phyloP scores from a whole-genome alignment of 1,140 invertebrate species.

The Matsumurasca onukii region DNA sequence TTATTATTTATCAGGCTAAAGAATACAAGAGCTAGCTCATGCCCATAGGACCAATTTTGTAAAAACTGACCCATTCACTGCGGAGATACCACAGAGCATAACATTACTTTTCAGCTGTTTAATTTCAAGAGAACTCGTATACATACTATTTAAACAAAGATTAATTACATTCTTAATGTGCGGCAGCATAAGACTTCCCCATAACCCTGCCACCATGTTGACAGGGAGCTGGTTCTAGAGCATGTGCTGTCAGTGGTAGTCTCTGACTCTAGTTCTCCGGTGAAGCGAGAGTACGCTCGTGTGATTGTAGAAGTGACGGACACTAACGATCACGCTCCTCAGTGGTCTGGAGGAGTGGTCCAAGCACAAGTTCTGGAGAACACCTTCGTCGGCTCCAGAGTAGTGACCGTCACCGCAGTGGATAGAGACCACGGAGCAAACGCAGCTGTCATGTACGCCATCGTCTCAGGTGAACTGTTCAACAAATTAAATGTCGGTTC shows the following conservation, averaged over 20 bases:
- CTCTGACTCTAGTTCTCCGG: constrained; percentile 81
- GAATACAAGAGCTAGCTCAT: background rate
- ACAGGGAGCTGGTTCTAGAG: constrained; percentile 70
- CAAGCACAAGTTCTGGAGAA: constrained; percentile 75
- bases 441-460: constrained; percentile 75
- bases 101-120: too few relatives aligned
- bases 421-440: constrained; percentile 82
- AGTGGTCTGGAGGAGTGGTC: constrained; percentile 71
- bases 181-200: too few relatives aligned
- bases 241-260: constrained; percentile 89
- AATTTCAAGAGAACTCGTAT: too few relatives aligned
- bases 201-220: too few relatives aligned
- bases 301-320: constrained; percentile 80
- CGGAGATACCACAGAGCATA: too few relatives aligned
- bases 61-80: too few relatives aligned
- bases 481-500: too few relatives aligned
- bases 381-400: constrained; percentile 66
- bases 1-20: background rate
- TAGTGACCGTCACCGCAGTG: constrained; percentile 70
- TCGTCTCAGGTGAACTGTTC: constrained; percentile 61
- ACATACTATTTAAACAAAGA: too few relatives aligned
- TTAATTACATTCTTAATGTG: too few relatives aligned
- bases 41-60: too few relatives aligned
- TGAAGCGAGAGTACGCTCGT: constrained; percentile 81
- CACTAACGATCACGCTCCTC: constrained; percentile 86